phyloP scores from a whole-genome alignment of 2,888 invertebrate species.

The Tholera decimalis region DNA sequence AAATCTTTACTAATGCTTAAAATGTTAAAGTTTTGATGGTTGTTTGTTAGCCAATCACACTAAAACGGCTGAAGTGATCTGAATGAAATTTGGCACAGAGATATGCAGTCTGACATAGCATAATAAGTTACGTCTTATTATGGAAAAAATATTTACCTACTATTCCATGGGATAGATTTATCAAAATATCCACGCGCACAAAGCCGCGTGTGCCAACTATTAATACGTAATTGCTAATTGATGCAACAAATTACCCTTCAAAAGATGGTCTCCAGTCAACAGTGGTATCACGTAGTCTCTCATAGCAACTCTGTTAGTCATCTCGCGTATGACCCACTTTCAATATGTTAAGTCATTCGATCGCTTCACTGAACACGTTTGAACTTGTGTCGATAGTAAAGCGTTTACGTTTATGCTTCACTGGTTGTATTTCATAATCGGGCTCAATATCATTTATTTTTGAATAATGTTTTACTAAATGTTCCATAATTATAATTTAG shows the following conservation, averaged over 20 bases:
- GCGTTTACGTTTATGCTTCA: constrained; percentile 38
- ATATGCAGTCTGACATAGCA: too few species aligned
- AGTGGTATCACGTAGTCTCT: constrained; percentile 39
- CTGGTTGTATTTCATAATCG: constrained; percentile 26
- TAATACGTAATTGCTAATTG: constrained; percentile 19
- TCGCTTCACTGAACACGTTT: constrained; percentile 68
- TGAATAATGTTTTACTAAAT: neutral
- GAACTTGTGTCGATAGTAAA: constrained; percentile 62
- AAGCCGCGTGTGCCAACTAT: neutral
- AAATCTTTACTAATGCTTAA: too few species aligned
- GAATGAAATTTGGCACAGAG: too few species aligned
- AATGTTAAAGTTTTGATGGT: too few species aligned
- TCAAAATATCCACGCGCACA: too few species aligned
- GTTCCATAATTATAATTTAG: neutral
- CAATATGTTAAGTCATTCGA: constrained; percentile 60
- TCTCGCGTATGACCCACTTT: constrained; percentile 74
- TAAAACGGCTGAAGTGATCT: too few species aligned
- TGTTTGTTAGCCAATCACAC: too few species aligned
- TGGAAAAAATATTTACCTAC: too few species aligned
- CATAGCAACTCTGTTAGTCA: constrained; percentile 71
- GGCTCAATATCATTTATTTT: neutral
- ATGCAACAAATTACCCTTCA: constrained; percentile 46
- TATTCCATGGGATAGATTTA: too few species aligned
- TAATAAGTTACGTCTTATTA: too few species aligned
- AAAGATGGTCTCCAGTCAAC: constrained; percentile 16